Conservation (phyloP, 2,797 vertebrate species). For the Diplodus sargus region DNA sequence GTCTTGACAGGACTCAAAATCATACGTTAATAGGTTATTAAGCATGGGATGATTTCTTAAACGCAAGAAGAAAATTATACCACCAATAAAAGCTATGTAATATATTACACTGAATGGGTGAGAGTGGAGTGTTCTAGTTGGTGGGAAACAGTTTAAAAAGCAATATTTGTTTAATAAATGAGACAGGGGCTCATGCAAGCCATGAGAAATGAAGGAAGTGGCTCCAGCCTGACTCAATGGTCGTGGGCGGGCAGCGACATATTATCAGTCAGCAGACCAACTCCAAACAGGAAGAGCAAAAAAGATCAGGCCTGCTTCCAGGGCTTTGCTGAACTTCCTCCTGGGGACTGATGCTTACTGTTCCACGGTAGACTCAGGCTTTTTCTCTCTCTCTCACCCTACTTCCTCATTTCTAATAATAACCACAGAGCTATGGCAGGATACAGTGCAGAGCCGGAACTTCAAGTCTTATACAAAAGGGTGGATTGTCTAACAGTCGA, state of each 20-base stretch:
- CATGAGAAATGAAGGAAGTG: slow-evolving; percentile 63
- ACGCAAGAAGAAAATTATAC: no score
- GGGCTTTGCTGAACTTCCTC: slow-evolving; percentile 69
- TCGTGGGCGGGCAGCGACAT: slow-evolving; percentile 45
- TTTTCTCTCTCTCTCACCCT: slow-evolving; percentile 15
- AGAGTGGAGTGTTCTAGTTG: neutral
- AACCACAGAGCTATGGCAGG: slow-evolving; percentile 42
- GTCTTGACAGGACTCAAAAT: neutral
- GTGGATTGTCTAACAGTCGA: neutral
- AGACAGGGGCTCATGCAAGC: slow-evolving; percentile 18
- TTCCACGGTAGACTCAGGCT: slow-evolving; percentile 47
- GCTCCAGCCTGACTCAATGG: slow-evolving; percentile 48
- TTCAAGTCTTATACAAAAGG: slow-evolving; percentile 40
- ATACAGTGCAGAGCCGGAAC: slow-evolving; percentile 15
- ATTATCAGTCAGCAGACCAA: slow-evolving; percentile 69
- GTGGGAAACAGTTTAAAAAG: neutral
- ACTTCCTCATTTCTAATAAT: slow-evolving; percentile 73
- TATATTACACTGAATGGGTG: neutral
- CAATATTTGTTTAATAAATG: slow-evolving; percentile 12
- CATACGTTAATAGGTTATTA: neutral
- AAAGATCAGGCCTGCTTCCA: slow-evolving; percentile 61
- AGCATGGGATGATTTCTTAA: neutral
- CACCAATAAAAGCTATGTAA: neutral
- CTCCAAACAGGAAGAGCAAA: slow-evolving; percentile 71
- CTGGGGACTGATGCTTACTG: slow-evolving; percentile 60